These are phyloP conservation scores for Cinara cedri DNA, from an alignment of 2,888 invertebrate species.

Conservation along the genomic window DNA sequence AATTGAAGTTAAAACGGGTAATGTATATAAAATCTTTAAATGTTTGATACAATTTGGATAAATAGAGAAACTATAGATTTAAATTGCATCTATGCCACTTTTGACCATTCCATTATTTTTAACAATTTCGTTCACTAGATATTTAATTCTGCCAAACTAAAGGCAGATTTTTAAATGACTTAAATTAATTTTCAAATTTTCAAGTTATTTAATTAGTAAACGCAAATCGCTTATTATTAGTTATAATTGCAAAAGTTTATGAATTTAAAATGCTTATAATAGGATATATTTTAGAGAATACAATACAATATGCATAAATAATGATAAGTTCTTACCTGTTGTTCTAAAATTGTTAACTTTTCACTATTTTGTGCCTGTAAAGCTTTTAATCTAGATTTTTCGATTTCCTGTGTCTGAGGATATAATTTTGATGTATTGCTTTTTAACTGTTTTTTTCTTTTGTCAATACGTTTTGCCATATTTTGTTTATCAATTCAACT, in stretches of 20 bases:
- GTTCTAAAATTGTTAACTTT: conserved; percentile 1
- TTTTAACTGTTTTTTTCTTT: background rate
- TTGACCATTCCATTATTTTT: too few relatives aligned
- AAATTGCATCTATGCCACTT: too few relatives aligned
- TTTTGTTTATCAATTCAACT: too few relatives aligned
- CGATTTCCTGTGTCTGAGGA: background rate
- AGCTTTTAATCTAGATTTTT: background rate
- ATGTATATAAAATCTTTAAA: too few relatives aligned
- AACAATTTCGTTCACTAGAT: too few relatives aligned
- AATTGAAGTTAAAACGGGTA: too few relatives aligned
- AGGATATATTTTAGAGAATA: background rate
- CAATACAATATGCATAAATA: background rate
- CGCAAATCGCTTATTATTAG: background rate
- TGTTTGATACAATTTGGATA: too few relatives aligned
- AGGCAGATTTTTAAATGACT: too few relatives aligned
- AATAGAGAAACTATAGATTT: too few relatives aligned
- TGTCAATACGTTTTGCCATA: conserved; percentile 8
- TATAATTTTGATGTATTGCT: background rate
- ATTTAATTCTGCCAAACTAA: too few relatives aligned
- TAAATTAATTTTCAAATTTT: background rate
- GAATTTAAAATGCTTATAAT: background rate
- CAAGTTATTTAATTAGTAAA: background rate
- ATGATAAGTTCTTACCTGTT: conserved; percentile 1
- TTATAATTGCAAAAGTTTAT: background rate
- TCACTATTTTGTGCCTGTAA: background rate